Conservation (phyloP, 2,113 vertebrate species). For the Carassius carassius region DNA sequence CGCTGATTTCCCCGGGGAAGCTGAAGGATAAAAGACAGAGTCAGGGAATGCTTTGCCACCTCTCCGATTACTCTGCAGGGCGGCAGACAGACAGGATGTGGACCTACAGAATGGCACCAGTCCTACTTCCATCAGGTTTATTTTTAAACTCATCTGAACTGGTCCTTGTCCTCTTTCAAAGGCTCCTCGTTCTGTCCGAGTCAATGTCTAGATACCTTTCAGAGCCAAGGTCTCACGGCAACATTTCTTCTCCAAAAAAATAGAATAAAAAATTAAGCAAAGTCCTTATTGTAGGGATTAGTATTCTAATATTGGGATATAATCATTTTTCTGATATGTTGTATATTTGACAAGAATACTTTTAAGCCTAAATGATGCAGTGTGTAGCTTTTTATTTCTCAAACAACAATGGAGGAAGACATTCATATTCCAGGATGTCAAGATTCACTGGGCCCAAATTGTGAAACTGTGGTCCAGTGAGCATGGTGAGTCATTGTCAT, state of each 20-base stretch:
- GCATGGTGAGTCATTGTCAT: too few species aligned
- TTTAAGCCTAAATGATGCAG: too few species aligned
- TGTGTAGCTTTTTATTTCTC: too few species aligned
- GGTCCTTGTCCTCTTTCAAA: slow-evolving; percentile 30
- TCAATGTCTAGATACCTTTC: slow-evolving; percentile 41
- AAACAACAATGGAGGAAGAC: too few species aligned
- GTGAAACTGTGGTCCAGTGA: too few species aligned
- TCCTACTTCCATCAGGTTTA: slow-evolving; percentile 47
- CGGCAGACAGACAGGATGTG: slow-evolving; percentile 41
- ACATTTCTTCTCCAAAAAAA: not conserved
- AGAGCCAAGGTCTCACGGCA: slow-evolving; percentile 52
- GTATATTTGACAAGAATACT: too few species aligned
- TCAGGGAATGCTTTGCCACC: slow-evolving; percentile 59
- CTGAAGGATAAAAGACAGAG: slow-evolving; percentile 8
- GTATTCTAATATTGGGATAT: too few species aligned
- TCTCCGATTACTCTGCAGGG: slow-evolving; percentile 67
- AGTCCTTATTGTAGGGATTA: too few species aligned
- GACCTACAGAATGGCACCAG: slow-evolving; percentile 52
- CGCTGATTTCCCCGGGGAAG: slow-evolving; percentile 72
- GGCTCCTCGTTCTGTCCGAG: slow-evolving; percentile 8
- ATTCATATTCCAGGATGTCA: too few species aligned
- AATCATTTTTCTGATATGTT: too few species aligned
- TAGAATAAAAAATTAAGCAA: too few species aligned
- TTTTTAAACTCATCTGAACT: slow-evolving; percentile 61
- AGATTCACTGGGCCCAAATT: too few species aligned